These are phyloP conservation scores for Pteria penguin DNA, from an alignment of 2,888 invertebrate genomes.

Conservation along the genomic window DNA sequence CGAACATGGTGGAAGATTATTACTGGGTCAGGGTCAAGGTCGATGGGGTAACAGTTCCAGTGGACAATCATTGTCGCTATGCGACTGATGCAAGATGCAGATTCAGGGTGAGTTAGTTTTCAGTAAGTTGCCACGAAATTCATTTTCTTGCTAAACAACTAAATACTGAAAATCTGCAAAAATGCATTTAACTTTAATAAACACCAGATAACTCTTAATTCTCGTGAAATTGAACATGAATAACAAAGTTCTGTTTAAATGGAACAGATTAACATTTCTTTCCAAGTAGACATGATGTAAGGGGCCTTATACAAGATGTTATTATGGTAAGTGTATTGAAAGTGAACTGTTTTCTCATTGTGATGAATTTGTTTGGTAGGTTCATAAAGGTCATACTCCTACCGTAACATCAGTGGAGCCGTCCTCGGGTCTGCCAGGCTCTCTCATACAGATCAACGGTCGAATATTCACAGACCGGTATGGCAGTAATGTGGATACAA, in stretches of 20 bases:
- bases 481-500: conserved; percentile 56
- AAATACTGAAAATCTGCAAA: too few species aligned
- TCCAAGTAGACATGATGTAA: too few species aligned
- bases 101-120: conserved; percentile 59
- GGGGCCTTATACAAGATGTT: too few species aligned
- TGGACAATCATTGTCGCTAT: conserved; percentile 55
- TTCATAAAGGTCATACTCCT: conserved; percentile 39
- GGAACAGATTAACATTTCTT: too few species aligned
- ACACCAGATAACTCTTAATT: too few species aligned
- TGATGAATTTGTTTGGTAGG: conserved; percentile 8
- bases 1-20: conserved; percentile 57
- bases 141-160: too few species aligned
- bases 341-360: too few species aligned
- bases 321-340: too few species aligned
- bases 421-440: conserved; percentile 50
- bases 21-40: conserved; percentile 67
- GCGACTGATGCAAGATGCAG: conserved; percentile 49
- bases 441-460: conserved; percentile 51
- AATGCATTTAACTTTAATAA: too few species aligned
- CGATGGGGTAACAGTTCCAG: conserved; percentile 59
- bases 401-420: conserved; percentile 48
- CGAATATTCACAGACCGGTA: conserved; percentile 58
- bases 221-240: too few species aligned
- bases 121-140: too few species aligned
- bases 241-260: too few species aligned